Percentiles rank a stretch among this genome's conserved stretches.
These are phyloP conservation scores for Cenopis cana DNA, from an alignment of 2,888 invertebrate species.

Conservation along the genomic window DNA sequence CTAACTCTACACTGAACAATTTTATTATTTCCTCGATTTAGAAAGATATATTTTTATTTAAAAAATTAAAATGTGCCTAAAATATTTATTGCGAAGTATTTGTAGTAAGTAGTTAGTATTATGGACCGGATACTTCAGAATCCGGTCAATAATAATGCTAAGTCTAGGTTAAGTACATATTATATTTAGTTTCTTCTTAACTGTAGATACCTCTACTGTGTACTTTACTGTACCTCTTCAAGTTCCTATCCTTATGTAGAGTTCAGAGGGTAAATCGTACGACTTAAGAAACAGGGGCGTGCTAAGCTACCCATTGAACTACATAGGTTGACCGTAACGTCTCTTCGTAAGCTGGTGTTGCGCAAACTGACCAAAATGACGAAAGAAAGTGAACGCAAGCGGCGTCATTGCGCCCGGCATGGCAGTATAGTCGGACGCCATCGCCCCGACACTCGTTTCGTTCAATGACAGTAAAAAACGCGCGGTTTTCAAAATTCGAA, in stretches of 20 bases:
- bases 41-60: too few relatives aligned
- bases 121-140: too few relatives aligned
- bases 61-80: too few relatives aligned
- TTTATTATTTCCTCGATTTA: too few relatives aligned
- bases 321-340: conserved; percentile 48
- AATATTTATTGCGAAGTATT: too few relatives aligned
- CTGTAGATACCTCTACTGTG: too few relatives aligned
- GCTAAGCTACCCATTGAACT: conserved; percentile 28
- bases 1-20: too few relatives aligned
- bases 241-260: neutral
- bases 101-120: too few relatives aligned
- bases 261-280: neutral
- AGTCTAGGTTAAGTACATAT: too few relatives aligned
- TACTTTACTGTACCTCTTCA: too few relatives aligned
- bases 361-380: conserved; percentile 73
- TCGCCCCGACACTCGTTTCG: conserved; percentile 53
- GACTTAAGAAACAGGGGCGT: neutral
- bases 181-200: too few relatives aligned
- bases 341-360: conserved; percentile 59
- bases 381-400: conserved; percentile 82
- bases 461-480: conserved; percentile 45
- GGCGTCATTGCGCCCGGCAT: conserved; percentile 50
- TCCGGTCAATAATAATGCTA: too few relatives aligned
- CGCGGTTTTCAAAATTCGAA: conserved; percentile 50
- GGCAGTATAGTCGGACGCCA: conserved; percentile 60